Evolutionary conservation across 2,888 invertebrate species (phyloP).

Genomic region (Phortica okadai): DNA sequence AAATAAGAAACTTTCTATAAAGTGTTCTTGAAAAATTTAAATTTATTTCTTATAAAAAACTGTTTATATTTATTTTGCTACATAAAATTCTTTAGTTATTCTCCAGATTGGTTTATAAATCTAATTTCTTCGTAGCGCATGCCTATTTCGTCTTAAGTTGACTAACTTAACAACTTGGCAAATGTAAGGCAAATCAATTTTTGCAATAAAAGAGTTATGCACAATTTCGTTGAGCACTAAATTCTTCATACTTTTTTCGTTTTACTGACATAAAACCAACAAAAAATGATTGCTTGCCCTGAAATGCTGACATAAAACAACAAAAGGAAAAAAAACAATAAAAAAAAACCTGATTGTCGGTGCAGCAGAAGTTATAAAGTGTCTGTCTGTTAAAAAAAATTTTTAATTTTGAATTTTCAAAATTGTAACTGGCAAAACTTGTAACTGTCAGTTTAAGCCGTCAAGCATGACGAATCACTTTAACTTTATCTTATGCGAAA

Average conservation of each 20-base stretch:
- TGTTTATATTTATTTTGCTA: too few species aligned
- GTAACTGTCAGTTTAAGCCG: constrained; percentile 20
- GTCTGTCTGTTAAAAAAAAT: neutral
- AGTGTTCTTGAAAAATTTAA: too few species aligned
- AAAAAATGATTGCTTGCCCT: neutral
- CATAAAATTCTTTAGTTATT: too few species aligned
- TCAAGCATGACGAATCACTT: constrained; percentile 22
- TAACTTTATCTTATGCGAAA: constrained; percentile 16
- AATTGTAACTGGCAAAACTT: neutral
- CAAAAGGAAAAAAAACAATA: neutral
- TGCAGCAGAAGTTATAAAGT: neutral
- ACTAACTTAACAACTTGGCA: neutral
- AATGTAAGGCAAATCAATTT: constrained; percentile 6
- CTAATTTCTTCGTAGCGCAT: neutral
- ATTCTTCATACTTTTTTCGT: neutral
- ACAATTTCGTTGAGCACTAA: neutral
- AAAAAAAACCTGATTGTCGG: neutral
- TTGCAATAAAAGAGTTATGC: constrained; percentile 7
- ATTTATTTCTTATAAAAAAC: too few species aligned
- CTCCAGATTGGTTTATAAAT: too few species aligned
- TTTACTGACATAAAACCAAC: neutral
- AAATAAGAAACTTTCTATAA: too few species aligned
- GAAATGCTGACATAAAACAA: neutral
- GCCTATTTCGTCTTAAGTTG: neutral
- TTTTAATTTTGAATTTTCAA: neutral